Evolutionary conservation across 2,113 vertebrate genomes (phyloP).

Genomic region (Erythrocebus patas): DNA sequence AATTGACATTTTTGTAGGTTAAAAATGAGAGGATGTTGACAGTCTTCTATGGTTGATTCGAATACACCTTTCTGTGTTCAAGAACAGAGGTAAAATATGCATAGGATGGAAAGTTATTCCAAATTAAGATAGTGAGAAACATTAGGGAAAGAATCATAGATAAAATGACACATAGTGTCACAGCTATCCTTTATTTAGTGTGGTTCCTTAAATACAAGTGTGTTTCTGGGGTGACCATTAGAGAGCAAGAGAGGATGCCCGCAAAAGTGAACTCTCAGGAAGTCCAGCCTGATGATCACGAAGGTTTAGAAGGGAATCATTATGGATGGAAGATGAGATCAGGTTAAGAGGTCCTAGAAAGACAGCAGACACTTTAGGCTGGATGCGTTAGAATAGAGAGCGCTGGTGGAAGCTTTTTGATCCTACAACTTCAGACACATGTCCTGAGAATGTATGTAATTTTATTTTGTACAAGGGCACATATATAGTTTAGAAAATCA

Average conservation of each 20-base stretch:
- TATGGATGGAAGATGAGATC: not conserved
- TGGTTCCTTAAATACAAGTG: not conserved
- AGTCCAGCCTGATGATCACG: not conserved
- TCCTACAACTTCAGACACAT: not conserved
- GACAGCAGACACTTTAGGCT: not conserved
- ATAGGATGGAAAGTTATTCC: not conserved
- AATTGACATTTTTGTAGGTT: not conserved
- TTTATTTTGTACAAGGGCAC: not conserved
- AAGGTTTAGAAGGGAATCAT: not conserved
- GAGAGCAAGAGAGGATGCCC: not conserved
- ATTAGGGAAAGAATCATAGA: not conserved
- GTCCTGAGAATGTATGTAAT: not conserved
- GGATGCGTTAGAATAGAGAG: no score
- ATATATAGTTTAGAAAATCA: not conserved
- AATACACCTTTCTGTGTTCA: not conserved
- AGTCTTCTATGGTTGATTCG: not conserved
- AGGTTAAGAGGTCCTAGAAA: not conserved
- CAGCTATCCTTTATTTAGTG: not conserved
- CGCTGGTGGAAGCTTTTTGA: not conserved
- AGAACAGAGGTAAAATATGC: not conserved
- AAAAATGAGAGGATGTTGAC: not conserved
- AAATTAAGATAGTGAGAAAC: not conserved
- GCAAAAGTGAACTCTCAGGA: not conserved
- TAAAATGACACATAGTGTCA: rapidly evolving
- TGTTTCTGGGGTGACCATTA: not conserved